Evolutionary conservation across 1,140 invertebrate genomes (phyloP).

Genomic region (Conopomorpha cramerella): DNA sequence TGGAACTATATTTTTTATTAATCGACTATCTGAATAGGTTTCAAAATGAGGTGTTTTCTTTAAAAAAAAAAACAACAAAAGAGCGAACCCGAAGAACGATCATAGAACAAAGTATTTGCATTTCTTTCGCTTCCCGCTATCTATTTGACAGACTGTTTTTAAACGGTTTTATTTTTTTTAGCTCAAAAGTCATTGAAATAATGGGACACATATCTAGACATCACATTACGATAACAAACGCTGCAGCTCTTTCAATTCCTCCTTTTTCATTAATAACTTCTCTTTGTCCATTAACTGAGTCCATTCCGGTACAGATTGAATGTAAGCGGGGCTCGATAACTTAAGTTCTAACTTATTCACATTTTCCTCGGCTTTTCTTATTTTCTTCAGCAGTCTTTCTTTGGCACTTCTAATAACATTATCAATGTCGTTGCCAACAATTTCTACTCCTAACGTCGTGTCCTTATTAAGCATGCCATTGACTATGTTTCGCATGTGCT

Average conservation of each 20-base stretch:
- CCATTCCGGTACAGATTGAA: conserved; percentile 17
- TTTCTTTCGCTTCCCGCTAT: no score
- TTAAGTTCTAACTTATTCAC: conserved; percentile 26
- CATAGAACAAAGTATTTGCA: no score
- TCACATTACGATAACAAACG: no score
- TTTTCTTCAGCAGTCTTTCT: conserved; percentile 27
- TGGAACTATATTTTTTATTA: no score
- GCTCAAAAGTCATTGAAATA: no score
- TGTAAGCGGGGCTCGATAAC: conserved; percentile 19
- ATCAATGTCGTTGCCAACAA: conserved; percentile 18
- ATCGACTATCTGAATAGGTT: no score
- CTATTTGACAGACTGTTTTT: no score
- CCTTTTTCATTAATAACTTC: conserved; percentile 21
- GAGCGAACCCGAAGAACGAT: no score
- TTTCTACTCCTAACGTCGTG: conserved; percentile 26
- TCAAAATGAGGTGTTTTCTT: no score
- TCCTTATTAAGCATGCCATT: conserved; percentile 22
- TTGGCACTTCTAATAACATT: conserved; percentile 18
- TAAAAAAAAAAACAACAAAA: no score
- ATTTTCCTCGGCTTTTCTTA: conserved; percentile 30
- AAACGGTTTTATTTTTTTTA: no score
- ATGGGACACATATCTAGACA: no score
- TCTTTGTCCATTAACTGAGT: conserved; percentile 22
- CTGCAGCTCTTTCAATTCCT: conserved; percentile 31
- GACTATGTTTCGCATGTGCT: conserved; percentile 14